Conservation (phyloP, 2,888 invertebrate species). For the Colletes collaris region DNA sequence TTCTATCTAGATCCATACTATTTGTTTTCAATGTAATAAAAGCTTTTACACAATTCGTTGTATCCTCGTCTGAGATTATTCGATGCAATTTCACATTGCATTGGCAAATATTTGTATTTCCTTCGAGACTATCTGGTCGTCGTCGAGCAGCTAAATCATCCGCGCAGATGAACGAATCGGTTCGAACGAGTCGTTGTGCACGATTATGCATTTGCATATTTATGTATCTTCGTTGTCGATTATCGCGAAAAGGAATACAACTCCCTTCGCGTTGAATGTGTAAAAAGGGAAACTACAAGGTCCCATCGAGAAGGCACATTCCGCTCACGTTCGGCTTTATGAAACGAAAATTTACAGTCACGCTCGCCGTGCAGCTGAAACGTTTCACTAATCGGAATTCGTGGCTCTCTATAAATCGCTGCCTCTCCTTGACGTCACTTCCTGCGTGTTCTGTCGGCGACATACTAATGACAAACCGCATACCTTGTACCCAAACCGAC, state of each 20-base stretch:
- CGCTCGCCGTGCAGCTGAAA: constrained; percentile 46
- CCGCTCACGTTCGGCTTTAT: constrained; percentile 49
- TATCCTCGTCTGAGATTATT: too few species aligned
- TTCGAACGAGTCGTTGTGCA: not conserved
- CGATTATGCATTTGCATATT: not conserved
- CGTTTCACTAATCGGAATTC: constrained; percentile 66
- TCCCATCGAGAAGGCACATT: constrained; percentile 27
- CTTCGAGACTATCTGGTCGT: not conserved
- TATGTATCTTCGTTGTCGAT: constrained; percentile 12
- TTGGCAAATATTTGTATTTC: too few species aligned
- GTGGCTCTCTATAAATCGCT: constrained; percentile 64
- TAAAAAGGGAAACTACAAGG: constrained; percentile 27
- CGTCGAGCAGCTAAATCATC: not conserved
- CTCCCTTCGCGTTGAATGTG: constrained; percentile 34
- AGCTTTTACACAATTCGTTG: too few species aligned
- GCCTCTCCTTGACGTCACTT: constrained; percentile 73
- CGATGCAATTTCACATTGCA: too few species aligned
- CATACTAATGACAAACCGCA: constrained; percentile 74
- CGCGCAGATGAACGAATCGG: constrained; percentile 7
- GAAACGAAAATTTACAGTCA: constrained; percentile 63
- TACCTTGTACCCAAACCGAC: constrained; percentile 53
- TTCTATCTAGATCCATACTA: too few species aligned
- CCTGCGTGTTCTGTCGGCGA: constrained; percentile 63
- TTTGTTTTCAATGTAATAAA: too few species aligned
- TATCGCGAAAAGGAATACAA: constrained; percentile 29